phyloP scores from a whole-genome alignment of 2,888 invertebrate genomes.

The Volucella inflata region DNA sequence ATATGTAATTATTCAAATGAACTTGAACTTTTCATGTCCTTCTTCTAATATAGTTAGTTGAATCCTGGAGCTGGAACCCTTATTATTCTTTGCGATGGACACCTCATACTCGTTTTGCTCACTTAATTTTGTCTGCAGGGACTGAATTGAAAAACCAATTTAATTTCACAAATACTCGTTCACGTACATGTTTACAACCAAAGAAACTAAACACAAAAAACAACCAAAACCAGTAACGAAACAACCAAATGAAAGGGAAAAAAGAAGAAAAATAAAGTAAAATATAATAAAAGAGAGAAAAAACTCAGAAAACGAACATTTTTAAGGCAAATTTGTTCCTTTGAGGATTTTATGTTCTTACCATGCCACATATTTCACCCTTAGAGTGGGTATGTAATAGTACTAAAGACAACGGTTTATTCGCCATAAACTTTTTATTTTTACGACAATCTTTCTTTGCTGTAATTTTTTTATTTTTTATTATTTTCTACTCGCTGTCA shows the following conservation, averaged over 20 bases:
- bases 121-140: not conserved
- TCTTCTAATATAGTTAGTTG: not conserved
- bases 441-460: constrained; percentile 41
- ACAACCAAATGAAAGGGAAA: not conserved
- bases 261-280: not conserved
- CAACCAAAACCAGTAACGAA: not conserved
- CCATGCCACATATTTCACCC: constrained; percentile 54
- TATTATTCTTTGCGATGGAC: constrained; percentile 14
- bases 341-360: constrained; percentile 49
- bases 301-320: constrained; percentile 35
- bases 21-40: constrained; percentile 39
- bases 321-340: constrained; percentile 62
- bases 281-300: not conserved
- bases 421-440: constrained; percentile 64
- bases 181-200: not conserved
- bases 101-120: constrained; percentile 19
- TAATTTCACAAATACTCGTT: constrained; percentile 32
- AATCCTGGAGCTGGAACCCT: not conserved
- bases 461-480: constrained; percentile 5
- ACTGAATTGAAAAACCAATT: constrained; percentile 57
- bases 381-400: constrained; percentile 55
- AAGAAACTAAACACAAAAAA: no score
- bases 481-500: not conserved
- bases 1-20: constrained; percentile 64
- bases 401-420: constrained; percentile 71